Percentiles rank a stretch among this genome's conserved stretches.
These are phyloP conservation scores for Apis cerana DNA, from an alignment of 1,140 invertebrate species.

Conservation along the genomic window DNA sequence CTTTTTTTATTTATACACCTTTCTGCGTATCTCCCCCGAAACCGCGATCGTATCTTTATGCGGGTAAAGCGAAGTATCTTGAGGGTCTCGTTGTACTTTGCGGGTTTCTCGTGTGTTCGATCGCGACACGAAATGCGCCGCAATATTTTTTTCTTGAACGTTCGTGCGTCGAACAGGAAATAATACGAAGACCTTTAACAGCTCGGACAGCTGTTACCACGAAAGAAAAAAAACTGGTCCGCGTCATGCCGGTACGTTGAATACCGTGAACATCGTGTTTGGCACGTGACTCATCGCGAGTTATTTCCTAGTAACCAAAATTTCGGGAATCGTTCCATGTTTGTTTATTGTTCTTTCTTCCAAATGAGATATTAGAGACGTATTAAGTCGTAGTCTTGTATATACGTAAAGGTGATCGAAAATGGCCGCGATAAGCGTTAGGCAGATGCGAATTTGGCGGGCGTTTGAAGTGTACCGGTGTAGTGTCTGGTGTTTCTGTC, in stretches of 20 bases:
- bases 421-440: conserved; percentile 17
- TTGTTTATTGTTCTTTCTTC: no score
- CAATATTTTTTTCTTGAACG: not conserved
- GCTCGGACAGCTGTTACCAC: conserved; percentile 10
- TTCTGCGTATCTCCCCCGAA: not conserved
- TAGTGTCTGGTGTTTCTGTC: conserved; percentile 41
- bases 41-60: not conserved
- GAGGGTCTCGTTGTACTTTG: conserved; percentile 6
- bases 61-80: not conserved
- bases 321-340: not conserved
- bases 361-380: not conserved
- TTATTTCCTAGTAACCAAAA: not conserved
- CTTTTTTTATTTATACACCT: not conserved
- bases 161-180: conserved; percentile 10
- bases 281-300: conserved; percentile 6
- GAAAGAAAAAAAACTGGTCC: not conserved
- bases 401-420: not conserved
- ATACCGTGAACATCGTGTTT: not conserved
- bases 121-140: not conserved
- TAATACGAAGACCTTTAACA: conserved; percentile 43
- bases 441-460: conserved; percentile 7
- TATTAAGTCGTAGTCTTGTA: no score
- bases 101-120: conserved; percentile 37
- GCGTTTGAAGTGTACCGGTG: conserved; percentile 37
- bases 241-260: not conserved